These are phyloP conservation scores for Caranx melampygus DNA, from an alignment of 2,113 vertebrate species.

Conservation along the genomic window DNA sequence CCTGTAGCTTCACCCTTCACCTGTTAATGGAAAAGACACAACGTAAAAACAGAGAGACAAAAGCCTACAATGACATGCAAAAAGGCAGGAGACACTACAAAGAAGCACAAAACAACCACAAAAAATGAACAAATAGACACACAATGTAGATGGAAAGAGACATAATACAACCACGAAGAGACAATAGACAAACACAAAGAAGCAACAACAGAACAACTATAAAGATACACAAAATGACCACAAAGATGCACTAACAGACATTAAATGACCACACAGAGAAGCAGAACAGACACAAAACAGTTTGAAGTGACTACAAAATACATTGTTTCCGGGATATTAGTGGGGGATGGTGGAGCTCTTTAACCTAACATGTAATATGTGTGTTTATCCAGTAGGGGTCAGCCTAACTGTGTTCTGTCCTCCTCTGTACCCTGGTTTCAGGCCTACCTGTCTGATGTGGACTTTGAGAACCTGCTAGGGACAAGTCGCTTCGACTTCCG, in stretches of 20 bases:
- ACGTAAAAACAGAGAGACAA: not conserved
- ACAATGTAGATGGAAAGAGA: too few relatives aligned
- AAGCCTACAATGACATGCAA: not conserved
- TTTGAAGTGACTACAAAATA: not conserved
- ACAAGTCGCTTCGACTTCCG: conserved; percentile 87
- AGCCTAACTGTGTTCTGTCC: conserved; percentile 33
- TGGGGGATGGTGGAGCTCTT: not conserved
- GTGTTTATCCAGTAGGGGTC: conserved; percentile 46
- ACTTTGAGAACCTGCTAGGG: conserved; percentile 89
- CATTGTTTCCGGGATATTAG: too few relatives aligned
- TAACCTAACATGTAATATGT: not conserved
- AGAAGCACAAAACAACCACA: not conserved
- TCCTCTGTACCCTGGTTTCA: conserved; percentile 60
- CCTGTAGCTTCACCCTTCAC: too few relatives aligned
- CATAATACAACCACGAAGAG: too few relatives aligned
- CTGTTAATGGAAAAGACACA: not conserved
- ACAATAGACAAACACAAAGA: too few relatives aligned
- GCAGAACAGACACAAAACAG: not conserved
- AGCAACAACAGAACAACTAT: not conserved
- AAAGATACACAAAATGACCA: not conserved
- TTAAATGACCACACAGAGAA: too few relatives aligned
- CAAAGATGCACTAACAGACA: not conserved
- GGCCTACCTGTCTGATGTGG: conserved; percentile 88
- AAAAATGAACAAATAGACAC: too few relatives aligned
- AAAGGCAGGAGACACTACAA: accelerated